Evolutionary conservation across 2,888 invertebrate genomes (phyloP).

Genomic region (Dromius quadrimaculatus): DNA sequence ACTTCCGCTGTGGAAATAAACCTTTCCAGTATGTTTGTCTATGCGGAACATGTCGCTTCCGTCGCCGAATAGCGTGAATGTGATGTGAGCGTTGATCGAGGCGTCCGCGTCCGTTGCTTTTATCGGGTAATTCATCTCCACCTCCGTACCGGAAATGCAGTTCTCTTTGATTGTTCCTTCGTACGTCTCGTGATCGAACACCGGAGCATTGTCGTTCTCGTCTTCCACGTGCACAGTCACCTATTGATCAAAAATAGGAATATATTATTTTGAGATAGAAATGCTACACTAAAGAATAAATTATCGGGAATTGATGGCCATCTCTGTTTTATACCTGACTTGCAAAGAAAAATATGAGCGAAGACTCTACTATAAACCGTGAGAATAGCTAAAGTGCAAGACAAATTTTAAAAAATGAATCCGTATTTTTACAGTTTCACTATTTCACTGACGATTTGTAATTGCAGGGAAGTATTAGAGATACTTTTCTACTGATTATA

Average conservation of each 20-base stretch:
- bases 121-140: conserved; percentile 77
- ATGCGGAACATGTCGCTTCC: conserved; percentile 80
- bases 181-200: conserved; percentile 78
- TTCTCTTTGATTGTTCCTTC: conserved; percentile 86
- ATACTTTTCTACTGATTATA: too few species aligned
- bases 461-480: too few species aligned
- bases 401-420: too few species aligned
- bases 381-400: too few species aligned
- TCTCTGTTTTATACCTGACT: too few species aligned
- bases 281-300: not conserved
- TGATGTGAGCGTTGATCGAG: conserved; percentile 77
- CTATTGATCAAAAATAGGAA: conserved; percentile 55
- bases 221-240: conserved; percentile 84
- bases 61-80: conserved; percentile 78
- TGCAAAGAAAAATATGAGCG: too few species aligned
- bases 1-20: conserved; percentile 70
- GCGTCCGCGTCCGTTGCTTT: conserved; percentile 80
- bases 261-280: not conserved
- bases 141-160: conserved; percentile 76
- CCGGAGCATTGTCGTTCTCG: conserved; percentile 88
- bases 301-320: not conserved
- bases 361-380: too few species aligned
- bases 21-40: conserved; percentile 74
- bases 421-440: too few species aligned
- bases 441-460: too few species aligned